Conservation (phyloP, 2,113 vertebrate genomes). For the Motacilla tschutschensis region DNA sequence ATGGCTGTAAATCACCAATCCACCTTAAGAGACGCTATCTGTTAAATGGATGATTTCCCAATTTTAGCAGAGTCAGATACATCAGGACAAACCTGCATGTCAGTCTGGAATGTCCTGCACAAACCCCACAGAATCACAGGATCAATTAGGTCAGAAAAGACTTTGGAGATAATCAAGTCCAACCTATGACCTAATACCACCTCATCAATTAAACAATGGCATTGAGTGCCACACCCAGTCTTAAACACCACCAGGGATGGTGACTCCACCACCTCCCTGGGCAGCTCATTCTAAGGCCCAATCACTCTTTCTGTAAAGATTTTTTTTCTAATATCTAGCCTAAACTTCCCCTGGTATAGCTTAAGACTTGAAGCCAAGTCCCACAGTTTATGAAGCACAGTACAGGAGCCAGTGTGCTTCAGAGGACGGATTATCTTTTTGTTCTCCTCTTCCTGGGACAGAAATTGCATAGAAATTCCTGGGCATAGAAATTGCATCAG, state of each 20-base stretch:
- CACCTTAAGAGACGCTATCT: not conserved
- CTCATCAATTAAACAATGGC: not conserved
- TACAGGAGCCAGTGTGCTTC: not conserved
- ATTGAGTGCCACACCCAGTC: not conserved
- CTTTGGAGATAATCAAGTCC: not conserved
- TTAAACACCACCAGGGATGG: fast-evolving
- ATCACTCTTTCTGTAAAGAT: no score
- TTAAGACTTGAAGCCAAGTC: not conserved
- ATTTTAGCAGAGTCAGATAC: not conserved
- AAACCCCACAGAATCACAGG: no score
- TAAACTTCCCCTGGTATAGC: not conserved
- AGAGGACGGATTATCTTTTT: not conserved
- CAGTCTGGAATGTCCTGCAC: not conserved
- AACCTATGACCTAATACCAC: not conserved
- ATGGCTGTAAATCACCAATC: not conserved
- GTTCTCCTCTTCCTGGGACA: not conserved
- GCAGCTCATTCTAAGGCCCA: not conserved
- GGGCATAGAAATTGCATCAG: not conserved
- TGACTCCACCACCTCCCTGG: not conserved
- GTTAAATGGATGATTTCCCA: not conserved
- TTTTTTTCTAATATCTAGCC: not conserved
- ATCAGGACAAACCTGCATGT: not conserved
- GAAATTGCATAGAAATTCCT: no score
- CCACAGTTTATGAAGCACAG: not conserved
- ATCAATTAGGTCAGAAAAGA: not conserved